These are phyloP conservation scores for Serripes groenlandicus DNA, from an alignment of 2,888 invertebrate genomes.

Conservation along the genomic window DNA sequence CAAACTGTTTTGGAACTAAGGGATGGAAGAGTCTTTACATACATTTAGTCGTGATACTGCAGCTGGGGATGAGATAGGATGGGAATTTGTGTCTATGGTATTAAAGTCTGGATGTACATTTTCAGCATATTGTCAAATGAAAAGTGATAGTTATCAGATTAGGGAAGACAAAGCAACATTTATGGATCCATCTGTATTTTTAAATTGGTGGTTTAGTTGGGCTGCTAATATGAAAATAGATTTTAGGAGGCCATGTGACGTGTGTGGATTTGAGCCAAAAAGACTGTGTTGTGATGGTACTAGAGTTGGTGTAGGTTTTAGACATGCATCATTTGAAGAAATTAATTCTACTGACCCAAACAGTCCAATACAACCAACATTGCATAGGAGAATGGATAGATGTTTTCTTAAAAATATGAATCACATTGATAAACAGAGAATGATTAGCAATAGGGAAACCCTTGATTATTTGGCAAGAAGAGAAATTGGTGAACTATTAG, in stretches of 20 bases:
- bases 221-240: constrained; percentile 1
- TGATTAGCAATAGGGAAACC: background rate
- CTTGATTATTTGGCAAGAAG: background rate
- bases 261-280: background rate
- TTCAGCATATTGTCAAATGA: constrained; percentile 30
- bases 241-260: background rate
- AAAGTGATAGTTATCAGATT: constrained; percentile 20
- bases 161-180: background rate
- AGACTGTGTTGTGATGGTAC: constrained; percentile 47
- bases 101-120: constrained; percentile 34
- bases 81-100: constrained; percentile 42
- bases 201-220: background rate
- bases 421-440: background rate
- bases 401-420: background rate
- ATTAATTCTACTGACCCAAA: constrained; percentile 21
- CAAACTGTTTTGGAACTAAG: constrained; percentile 42
- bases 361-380: background rate
- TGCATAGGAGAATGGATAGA: background rate
- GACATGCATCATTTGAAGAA: constrained; percentile 49
- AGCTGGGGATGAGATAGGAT: constrained; percentile 54
- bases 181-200: background rate
- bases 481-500: background rate
- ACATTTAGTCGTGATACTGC: constrained; percentile 39
- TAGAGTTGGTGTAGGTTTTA: constrained; percentile 47
- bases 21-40: constrained; percentile 29